A percentile compares a stretch with the other conserved stretches of the same genome.
phyloP scores from a whole-genome alignment of 2,113 vertebrate species.

The Entelurus aequoreus region DNA sequence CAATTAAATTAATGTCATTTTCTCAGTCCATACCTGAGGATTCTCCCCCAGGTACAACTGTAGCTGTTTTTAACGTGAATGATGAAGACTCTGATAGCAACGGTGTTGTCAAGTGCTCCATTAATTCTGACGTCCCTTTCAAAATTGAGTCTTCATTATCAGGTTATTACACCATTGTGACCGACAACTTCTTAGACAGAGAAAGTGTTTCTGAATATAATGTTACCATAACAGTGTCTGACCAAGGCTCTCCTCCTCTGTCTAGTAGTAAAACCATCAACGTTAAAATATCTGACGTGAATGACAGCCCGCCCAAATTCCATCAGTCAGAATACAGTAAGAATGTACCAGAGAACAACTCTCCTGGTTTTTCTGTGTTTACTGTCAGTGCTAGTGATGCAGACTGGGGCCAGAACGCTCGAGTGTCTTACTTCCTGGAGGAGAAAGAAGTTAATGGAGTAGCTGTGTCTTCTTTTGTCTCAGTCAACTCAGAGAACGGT shows the following conservation, averaged over 20 bases:
- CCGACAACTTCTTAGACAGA: conserved; percentile 52
- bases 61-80: conserved; percentile 63
- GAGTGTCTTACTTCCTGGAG: conserved; percentile 57
- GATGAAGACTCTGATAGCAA: conserved; percentile 60
- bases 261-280: conserved; percentile 47
- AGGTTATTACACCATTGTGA: conserved; percentile 60
- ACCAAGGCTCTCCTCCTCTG: conserved; percentile 53
- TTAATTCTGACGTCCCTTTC: conserved; percentile 42
- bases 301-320: conserved; percentile 69
- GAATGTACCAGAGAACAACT: conserved; percentile 67
- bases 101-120: conserved; percentile 11
- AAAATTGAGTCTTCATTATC: conserved; percentile 61
- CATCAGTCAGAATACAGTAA: conserved; percentile 50
- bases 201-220: conserved; percentile 60
- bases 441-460: conserved; percentile 50
- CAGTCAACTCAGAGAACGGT: too few species aligned
- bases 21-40: conserved; percentile 59
- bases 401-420: conserved; percentile 61
- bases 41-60: conserved; percentile 56
- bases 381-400: conserved; percentile 46
- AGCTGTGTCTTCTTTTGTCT: conserved; percentile 45
- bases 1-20: conserved; percentile 65
- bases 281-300: conserved; percentile 68
- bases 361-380: conserved; percentile 57
- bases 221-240: conserved; percentile 53